A percentile compares a stretch with the other conserved stretches of the same genome.
Evolutionary conservation across 2,797 vertebrate genomes (phyloP).

Genomic region (Prunella strophiata): DNA sequence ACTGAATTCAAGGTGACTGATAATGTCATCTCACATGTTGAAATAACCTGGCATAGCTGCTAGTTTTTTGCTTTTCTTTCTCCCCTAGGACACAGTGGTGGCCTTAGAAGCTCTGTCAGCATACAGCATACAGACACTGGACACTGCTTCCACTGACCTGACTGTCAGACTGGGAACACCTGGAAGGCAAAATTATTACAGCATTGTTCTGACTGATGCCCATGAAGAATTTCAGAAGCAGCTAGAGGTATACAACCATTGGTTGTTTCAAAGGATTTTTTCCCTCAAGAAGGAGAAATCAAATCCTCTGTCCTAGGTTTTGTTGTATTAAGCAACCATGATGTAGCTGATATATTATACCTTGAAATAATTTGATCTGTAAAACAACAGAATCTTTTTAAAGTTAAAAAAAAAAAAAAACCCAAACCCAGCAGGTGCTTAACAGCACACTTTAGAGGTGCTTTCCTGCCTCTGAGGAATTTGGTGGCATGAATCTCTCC

Average conservation of each 20-base stretch:
- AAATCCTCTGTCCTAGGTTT: not conserved
- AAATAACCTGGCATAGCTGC: not conserved
- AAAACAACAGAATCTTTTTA: not conserved
- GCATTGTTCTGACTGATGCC: conserved; percentile 18
- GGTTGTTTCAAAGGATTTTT: not conserved
- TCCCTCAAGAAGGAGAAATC: not conserved
- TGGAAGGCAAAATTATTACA: not conserved
- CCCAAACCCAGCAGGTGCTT: not conserved
- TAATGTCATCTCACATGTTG: not conserved
- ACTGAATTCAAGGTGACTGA: not conserved
- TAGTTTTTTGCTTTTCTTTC: not conserved
- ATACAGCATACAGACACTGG: conserved; percentile 59
- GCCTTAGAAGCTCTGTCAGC: conserved; percentile 75
- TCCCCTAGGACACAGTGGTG: conserved; percentile 75
- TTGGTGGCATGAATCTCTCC: not conserved
- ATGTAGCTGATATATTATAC: not conserved
- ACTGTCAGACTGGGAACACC: conserved; percentile 53
- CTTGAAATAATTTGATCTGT: not conserved
- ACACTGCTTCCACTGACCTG: conserved; percentile 30
- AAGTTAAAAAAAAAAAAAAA: not conserved
- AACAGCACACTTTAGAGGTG: not conserved
- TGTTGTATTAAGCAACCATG: not conserved
- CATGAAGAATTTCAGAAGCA: conserved; percentile 51
- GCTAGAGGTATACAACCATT: conserved; percentile 41
- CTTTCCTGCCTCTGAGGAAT: not conserved